phyloP scores from a whole-genome alignment of 2,113 vertebrate species.

The Cyphomyrus plagiostoma region DNA sequence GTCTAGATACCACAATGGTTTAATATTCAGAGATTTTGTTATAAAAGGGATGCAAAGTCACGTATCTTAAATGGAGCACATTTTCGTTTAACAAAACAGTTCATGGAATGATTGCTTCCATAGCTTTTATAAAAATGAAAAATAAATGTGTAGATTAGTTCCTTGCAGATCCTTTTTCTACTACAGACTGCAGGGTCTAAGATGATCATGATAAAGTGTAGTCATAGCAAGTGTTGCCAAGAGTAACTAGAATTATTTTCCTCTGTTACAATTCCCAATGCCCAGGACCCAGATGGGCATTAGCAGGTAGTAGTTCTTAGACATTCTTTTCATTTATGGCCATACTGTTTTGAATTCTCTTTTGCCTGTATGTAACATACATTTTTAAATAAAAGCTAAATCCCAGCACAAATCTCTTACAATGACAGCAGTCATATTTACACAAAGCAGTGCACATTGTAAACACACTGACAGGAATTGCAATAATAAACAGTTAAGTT shows the following conservation, averaged over 20 bases:
- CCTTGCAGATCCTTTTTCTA: not conserved
- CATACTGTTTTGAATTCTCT: not conserved
- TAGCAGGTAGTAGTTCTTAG: not conserved
- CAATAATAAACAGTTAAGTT: not conserved
- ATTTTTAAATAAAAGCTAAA: not conserved
- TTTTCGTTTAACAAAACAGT: not conserved
- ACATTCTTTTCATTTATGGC: not conserved
- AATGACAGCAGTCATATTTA: not conserved
- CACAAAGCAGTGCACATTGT: not conserved
- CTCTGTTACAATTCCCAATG: slow-evolving; percentile 23
- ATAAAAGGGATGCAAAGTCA: not conserved
- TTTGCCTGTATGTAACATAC: not conserved
- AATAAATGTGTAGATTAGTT: not conserved
- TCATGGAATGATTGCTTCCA: not conserved
- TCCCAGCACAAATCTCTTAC: not conserved
- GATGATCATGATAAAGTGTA: not conserved
- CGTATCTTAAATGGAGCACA: not conserved
- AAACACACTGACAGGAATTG: not conserved
- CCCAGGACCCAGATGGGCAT: not conserved
- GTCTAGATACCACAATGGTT: not conserved
- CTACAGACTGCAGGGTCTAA: not conserved
- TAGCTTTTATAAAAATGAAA: not conserved
- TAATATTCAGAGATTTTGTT: not conserved
- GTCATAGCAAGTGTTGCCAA: not conserved
- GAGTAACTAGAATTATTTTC: slow-evolving; percentile 27